phyloP scores from a whole-genome alignment of 2,888 invertebrate genomes.

The Agriopis leucophaearia region DNA sequence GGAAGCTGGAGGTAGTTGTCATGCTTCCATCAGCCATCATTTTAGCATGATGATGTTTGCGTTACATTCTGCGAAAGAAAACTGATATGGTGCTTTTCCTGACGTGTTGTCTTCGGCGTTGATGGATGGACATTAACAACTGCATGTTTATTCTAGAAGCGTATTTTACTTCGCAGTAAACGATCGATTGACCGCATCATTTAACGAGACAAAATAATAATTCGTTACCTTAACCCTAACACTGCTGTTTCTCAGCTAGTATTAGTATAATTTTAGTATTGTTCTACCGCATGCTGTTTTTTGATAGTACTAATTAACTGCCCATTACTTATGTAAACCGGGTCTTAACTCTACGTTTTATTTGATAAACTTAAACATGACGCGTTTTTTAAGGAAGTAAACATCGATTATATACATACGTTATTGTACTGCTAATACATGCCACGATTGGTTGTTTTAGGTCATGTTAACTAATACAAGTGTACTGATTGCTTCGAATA shows the following conservation, averaged over 20 bases:
- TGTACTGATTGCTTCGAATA: constrained; percentile 14
- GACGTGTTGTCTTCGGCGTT: constrained; percentile 49
- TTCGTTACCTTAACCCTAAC: no score
- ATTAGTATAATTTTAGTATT: no score
- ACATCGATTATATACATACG: constrained; percentile 40
- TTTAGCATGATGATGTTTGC: constrained; percentile 13
- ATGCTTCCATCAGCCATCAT: no score
- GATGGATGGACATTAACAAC: constrained; percentile 57
- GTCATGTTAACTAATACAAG: constrained; percentile 41
- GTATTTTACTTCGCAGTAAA: background rate
- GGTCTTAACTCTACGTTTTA: background rate
- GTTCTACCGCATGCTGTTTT: no score
- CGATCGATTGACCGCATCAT: background rate
- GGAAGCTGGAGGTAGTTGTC: no score
- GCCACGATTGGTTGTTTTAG: constrained; percentile 41
- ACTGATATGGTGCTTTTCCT: constrained; percentile 62
- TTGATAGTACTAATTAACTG: no score
- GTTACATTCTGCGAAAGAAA: constrained; percentile 54
- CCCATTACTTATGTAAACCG: background rate
- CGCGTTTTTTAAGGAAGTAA: constrained; percentile 40
- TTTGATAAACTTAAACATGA: constrained; percentile 17
- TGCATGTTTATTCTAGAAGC: constrained; percentile 48
- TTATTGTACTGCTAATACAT: constrained; percentile 14
- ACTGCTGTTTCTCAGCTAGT: no score
- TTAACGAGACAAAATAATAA: background rate